Evolutionary conservation across 1,140 invertebrate species (phyloP).

Genomic region (Andrena cerasifolii): DNA sequence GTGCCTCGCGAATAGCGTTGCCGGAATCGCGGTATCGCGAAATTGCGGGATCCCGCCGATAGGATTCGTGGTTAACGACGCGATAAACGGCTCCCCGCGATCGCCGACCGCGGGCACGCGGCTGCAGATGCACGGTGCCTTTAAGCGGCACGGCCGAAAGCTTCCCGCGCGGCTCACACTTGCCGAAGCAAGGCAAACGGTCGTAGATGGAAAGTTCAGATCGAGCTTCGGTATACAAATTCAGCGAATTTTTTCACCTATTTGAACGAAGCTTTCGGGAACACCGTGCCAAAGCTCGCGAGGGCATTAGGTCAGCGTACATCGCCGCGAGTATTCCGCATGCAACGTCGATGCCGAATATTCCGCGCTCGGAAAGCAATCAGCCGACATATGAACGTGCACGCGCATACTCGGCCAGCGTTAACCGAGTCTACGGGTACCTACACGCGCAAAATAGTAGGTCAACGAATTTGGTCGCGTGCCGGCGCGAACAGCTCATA

Average conservation of each 20-base stretch:
- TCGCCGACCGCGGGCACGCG: not conserved
- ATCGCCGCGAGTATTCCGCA: slow-evolving; percentile 5
- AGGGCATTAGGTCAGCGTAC: slow-evolving; percentile 21
- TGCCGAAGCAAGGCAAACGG: too few relatives aligned
- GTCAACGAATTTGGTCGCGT: slow-evolving; percentile 52
- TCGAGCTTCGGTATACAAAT: too few relatives aligned
- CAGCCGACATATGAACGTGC: slow-evolving; percentile 1
- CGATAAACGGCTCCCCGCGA: not conserved
- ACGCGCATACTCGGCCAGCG: not conserved
- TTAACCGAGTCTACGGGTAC: not conserved
- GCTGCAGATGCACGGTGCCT: not conserved
- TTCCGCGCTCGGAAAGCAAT: slow-evolving; percentile 32
- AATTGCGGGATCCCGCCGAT: not conserved
- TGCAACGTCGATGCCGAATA: slow-evolving; percentile 10
- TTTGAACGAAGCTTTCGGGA: too few relatives aligned
- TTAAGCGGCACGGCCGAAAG: not conserved
- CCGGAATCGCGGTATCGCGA: not conserved
- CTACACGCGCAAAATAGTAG: slow-evolving; percentile 42
- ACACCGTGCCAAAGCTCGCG: too few relatives aligned
- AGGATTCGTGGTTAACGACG: slow-evolving; percentile 1
- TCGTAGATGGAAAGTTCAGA: too few relatives aligned
- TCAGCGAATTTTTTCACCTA: too few relatives aligned
- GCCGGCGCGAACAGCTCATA: slow-evolving; percentile 24
- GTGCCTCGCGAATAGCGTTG: not conserved
- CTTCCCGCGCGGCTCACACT: too few relatives aligned